Percentiles rank a stretch among this genome's conserved stretches.
These are phyloP conservation scores for Erethizon dorsatum DNA, from an alignment of 2,797 vertebrate genomes.

Conservation along the genomic window DNA sequence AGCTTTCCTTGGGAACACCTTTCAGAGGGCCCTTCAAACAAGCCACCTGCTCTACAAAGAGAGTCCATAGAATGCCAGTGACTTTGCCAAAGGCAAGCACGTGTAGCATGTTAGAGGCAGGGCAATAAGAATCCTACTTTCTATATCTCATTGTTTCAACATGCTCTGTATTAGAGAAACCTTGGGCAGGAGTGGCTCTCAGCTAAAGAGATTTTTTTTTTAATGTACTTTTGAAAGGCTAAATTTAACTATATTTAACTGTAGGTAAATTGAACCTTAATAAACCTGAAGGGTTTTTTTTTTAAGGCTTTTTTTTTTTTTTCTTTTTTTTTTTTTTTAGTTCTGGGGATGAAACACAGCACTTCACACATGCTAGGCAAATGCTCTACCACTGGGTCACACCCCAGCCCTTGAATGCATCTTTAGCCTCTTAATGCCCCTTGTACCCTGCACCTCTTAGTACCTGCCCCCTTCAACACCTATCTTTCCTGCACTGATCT, in stretches of 20 bases:
- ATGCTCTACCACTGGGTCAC: background rate
- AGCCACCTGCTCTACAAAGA: background rate
- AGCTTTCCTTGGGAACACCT: conserved; percentile 1
- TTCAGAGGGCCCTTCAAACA: conserved; percentile 48
- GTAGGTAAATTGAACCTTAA: conserved; percentile 3
- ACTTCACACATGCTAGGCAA: background rate
- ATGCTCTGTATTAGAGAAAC: conserved; percentile 14
- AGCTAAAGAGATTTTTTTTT: background rate
- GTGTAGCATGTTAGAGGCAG: background rate
- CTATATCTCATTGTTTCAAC: background rate
- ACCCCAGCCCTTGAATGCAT: background rate
- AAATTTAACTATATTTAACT: conserved; percentile 21
- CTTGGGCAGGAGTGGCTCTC: background rate
- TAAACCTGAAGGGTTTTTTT: background rate
- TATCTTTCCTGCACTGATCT: background rate
- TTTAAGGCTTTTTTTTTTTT: background rate
- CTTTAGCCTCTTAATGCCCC: background rate
- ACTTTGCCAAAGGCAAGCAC: background rate
- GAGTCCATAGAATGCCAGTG: background rate
- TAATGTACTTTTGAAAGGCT: conserved; percentile 1
- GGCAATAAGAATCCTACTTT: background rate
- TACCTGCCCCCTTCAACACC: background rate
- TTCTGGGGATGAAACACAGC: background rate
- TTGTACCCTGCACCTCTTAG: background rate
- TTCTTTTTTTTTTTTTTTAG: background rate